A percentile compares a stretch with the other conserved stretches of the same genome.
phyloP scores from a whole-genome alignment of 2,888 invertebrate species.

The Latrodectus elegans region DNA sequence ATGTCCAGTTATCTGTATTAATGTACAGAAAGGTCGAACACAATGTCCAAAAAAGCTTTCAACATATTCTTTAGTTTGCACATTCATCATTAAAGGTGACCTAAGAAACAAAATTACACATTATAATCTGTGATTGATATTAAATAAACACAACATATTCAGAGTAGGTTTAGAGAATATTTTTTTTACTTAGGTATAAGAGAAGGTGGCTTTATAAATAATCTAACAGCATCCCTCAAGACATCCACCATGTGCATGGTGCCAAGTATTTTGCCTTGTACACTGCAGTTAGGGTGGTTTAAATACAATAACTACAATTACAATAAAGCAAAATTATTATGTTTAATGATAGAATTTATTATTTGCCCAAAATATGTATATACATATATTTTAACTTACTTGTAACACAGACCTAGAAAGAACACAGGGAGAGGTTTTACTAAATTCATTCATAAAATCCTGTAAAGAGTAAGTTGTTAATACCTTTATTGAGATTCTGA shows the following conservation, averaged over 20 bases:
- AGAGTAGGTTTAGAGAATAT: neutral
- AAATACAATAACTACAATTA: slow-evolving; percentile 74
- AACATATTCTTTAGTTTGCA: slow-evolving; percentile 89
- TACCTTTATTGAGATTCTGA: no score
- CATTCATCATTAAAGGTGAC: slow-evolving; percentile 79
- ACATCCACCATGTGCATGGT: slow-evolving; percentile 84
- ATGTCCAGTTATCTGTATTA: slow-evolving; percentile 84
- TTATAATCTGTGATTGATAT: neutral
- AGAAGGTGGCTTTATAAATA: slow-evolving; percentile 91
- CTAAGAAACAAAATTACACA: slow-evolving; percentile 17
- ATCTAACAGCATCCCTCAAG: slow-evolving; percentile 87
- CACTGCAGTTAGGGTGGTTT: slow-evolving; percentile 71
- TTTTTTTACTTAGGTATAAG: slow-evolving; percentile 65
- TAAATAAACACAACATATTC: neutral
- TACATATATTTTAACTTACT: slow-evolving; percentile 70
- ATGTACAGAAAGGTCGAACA: slow-evolving; percentile 87
- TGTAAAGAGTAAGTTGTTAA: slow-evolving; percentile 73
- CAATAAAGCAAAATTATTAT: neutral
- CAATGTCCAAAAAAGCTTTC: slow-evolving; percentile 92
- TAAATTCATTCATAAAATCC: slow-evolving; percentile 95
- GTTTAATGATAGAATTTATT: no score
- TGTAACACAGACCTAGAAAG: slow-evolving; percentile 72
- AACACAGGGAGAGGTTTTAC: slow-evolving; percentile 79
- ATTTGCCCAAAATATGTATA: neutral
- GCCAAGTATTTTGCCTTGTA: slow-evolving; percentile 78